Evolutionary conservation across 30 jellyfish, hydroid and myxozoan genomes (phyloP), one percentile per base, ranked within the genome.

Genomic region (Nemopilema nomurai): DNA sequence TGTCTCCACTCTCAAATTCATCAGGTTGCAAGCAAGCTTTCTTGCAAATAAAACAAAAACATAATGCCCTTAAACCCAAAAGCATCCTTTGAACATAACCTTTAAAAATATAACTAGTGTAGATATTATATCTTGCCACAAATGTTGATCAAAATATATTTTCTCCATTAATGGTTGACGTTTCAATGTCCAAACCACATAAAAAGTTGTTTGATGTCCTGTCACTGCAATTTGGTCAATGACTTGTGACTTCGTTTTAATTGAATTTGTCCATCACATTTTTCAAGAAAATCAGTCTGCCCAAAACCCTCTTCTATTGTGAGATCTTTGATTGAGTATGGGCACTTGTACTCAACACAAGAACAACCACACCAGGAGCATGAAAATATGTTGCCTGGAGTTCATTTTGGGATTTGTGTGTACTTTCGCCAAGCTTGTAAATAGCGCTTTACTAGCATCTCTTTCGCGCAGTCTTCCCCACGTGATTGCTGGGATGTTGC

Each of bases 171-270:
- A 32, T 26, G 82, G 86, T 26, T n/a, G 79, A 22, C 79, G 77
- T 51, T 76, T 76, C 76, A 23, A 23, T 76, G 86, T 76, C 86
- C 86, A 76, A 4, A 76, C 80, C 32, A 76, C 80, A 76, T 49
- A 76, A 19, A 22, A 51, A 16, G 86, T 16, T 4, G 52, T 51
- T 41, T 76, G 79, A 26, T 20, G 52, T 24, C 79, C 79, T 1
- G 79, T 41, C 16, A 76, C 57, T 41, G 79, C 86, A 76, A 76
- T 41, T 51, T 76, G 86, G 19, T 51, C 79, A 3, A 49, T 51
- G 16, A 76, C 79, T 76, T 76, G 86, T 23, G 49, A 21, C 20
- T 68, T 21, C 19, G 49, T 8, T 68, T 26, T 23, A 68, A 4
- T n/a, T 68, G 78, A 68, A 68, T 26, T 68, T 21, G 26, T 68